Base-by-base conservation (phyloP, 2,797 vertebrate species). In the Micrastur ruficollis region DNA sequence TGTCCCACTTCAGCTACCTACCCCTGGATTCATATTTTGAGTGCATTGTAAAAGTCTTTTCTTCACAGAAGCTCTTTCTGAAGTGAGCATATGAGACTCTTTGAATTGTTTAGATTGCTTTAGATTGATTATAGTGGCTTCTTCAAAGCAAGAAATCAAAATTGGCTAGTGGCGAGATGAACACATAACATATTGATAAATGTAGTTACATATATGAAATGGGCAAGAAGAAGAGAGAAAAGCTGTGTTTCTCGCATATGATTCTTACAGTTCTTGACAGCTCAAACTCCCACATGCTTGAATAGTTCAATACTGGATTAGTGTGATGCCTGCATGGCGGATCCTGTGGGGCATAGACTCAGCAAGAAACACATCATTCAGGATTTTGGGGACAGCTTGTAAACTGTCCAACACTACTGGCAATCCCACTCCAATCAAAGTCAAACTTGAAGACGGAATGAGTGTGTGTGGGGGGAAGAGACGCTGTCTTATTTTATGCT, bases 251-350 rank as follows among this genome's bases (percentile, higher is more conserved):
- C 93, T 97, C 7, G 42, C 40, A 25, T 81, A 72, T 94, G 89
- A 95, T 97, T 98, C 93, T 96, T 95, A 97, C 86, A 94, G 86
- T 83, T 94, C 88, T 96, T 96, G 96, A 96, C 97, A 96, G 96
- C 94, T 92, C 2, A 0, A 73, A 96, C 97, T 97, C 90, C 97
- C 95, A 93, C 95, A 95, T 93, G 97, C 97, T 96, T 96, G 95
- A 94, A 83, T 92, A 94, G 94, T 96, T 98, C 97, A 97, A 93
- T 97, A 96, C 90, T 96, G 97, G 95, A 97, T 98, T 98, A 98
- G 96, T 96, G 97, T 97, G 97, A 98, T 94, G 98, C 97, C 98
- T 98, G 98, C 97, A 98, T 90, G 89, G 92, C 3, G 23, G 89
- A 85, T 89, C 88, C 96, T 95, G 63, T 80, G 92, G 97, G 97